Conservation (phyloP, 2,113 vertebrate genomes). For the Notothenia coriiceps region DNA sequence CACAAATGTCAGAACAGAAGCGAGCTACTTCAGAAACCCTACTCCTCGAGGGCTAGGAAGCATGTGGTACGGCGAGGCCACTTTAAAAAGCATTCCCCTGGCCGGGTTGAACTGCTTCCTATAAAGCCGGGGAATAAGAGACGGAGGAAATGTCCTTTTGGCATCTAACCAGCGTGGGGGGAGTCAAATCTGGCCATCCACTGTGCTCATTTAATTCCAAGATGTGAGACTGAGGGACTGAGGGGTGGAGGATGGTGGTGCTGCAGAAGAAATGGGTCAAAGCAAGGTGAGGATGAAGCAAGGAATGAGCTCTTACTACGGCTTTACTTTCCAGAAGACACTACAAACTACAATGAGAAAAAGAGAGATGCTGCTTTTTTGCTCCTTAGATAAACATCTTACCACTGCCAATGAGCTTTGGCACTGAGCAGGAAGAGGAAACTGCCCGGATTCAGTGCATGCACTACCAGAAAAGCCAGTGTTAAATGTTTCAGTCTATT, state of each 20-base stretch:
- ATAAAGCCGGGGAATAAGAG: conserved; percentile 38
- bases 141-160: conserved; percentile 47
- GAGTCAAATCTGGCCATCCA: conserved; percentile 40
- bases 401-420: conserved; percentile 4
- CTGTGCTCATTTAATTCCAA: conserved; percentile 38
- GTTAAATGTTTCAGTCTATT: too few species aligned
- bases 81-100: conserved; percentile 51
- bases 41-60: conserved; percentile 49
- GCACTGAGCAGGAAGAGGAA: conserved; percentile 7
- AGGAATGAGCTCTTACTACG: conserved; percentile 10
- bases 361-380: not conserved
- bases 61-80: conserved; percentile 13
- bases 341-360: not conserved
- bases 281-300: conserved; percentile 38
- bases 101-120: conserved; percentile 19
- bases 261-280: conserved; percentile 48
- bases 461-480: not conserved
- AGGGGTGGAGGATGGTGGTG: conserved; percentile 11
- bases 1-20: conserved; percentile 54
- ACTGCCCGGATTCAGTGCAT: not conserved
- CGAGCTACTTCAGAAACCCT: conserved; percentile 52
- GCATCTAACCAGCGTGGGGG: conserved; percentile 13
- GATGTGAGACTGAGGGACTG: conserved; percentile 23
- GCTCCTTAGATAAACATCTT: not conserved
- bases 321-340: conserved; percentile 11